Evolutionary conservation across 2,113 vertebrate species (phyloP).

Genomic region (Limanda limanda): DNA sequence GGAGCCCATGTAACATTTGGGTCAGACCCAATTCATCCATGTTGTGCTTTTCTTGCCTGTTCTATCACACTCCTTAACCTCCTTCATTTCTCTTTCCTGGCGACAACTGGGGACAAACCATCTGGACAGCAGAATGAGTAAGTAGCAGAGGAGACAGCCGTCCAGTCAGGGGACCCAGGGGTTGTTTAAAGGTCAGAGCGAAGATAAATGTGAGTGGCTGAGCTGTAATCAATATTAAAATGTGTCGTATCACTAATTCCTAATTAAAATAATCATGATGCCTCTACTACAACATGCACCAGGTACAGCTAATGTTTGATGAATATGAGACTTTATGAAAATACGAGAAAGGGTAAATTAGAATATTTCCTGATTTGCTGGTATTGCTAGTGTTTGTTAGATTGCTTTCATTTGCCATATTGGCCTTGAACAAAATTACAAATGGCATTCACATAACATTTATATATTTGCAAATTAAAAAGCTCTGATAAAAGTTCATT

Average conservation of each 20-base stretch:
- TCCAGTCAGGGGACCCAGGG: background rate
- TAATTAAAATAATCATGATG: background rate
- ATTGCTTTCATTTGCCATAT: background rate
- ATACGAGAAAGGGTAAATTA: background rate
- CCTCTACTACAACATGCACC: background rate
- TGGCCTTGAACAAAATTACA: background rate
- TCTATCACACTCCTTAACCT: slow-evolving; percentile 10
- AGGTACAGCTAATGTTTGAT: background rate
- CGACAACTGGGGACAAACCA: slow-evolving; percentile 36
- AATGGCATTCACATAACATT: background rate
- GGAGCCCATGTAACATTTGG: slow-evolving; percentile 39
- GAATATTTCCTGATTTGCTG: background rate
- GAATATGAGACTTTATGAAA: background rate
- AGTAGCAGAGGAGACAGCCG: slow-evolving; percentile 11
- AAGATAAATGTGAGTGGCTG: background rate
- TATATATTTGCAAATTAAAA: background rate
- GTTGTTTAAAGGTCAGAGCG: slow-evolving; percentile 28
- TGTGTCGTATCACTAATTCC: background rate
- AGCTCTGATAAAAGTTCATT: background rate
- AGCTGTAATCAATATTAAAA: slow-evolving; percentile 1
- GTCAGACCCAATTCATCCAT: slow-evolving; percentile 40
- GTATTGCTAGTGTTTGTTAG: background rate
- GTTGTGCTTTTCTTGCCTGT: slow-evolving; percentile 37
- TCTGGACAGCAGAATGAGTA: slow-evolving; percentile 19
- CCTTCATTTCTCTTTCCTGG: slow-evolving; percentile 18